A percentile compares a stretch with the other conserved stretches of the same genome.
Evolutionary conservation across 1,140 invertebrate genomes (phyloP).

Genomic region (Orchesella cincta): DNA sequence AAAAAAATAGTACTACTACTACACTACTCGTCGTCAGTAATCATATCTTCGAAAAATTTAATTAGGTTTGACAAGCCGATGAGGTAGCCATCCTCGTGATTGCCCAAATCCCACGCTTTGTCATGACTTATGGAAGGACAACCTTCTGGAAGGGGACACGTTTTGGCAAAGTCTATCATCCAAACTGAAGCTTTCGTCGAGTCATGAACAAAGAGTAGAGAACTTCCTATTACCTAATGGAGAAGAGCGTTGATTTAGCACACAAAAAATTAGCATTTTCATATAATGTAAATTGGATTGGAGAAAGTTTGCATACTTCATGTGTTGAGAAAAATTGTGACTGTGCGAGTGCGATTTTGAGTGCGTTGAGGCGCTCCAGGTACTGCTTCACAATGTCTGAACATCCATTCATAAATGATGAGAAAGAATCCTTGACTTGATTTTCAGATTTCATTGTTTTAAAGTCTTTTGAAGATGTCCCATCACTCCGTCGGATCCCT

Average conservation of each 20-base stretch:
- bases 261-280: conserved; percentile 26
- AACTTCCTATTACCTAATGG: conserved; percentile 88
- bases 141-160: conserved; percentile 74
- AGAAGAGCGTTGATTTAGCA: conserved; percentile 50
- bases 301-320: conserved; percentile 64
- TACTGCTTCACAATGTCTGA: conserved; percentile 75
- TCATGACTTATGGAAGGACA: conserved; percentile 74
- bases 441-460: conserved; percentile 89
- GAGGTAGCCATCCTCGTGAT: conserved; percentile 97
- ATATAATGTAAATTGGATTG: not conserved
- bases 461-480: conserved; percentile 89
- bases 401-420: conserved; percentile 78
- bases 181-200: conserved; percentile 82
- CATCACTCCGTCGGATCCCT: conserved; percentile 79
- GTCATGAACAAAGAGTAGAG: conserved; percentile 94
- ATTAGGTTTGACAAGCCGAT: conserved; percentile 93
- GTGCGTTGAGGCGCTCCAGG: conserved; percentile 78
- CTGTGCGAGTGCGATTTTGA: conserved; percentile 74
- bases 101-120: conserved; percentile 88
- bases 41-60: conserved; percentile 72
- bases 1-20: not conserved
- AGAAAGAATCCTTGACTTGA: conserved; percentile 76
- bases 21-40: not conserved
- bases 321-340: conserved; percentile 87
- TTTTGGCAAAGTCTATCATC: conserved; percentile 99